Base-by-base conservation (phyloP, 2,113 vertebrate species). In the Romanogobio albipinnatus region DNA sequence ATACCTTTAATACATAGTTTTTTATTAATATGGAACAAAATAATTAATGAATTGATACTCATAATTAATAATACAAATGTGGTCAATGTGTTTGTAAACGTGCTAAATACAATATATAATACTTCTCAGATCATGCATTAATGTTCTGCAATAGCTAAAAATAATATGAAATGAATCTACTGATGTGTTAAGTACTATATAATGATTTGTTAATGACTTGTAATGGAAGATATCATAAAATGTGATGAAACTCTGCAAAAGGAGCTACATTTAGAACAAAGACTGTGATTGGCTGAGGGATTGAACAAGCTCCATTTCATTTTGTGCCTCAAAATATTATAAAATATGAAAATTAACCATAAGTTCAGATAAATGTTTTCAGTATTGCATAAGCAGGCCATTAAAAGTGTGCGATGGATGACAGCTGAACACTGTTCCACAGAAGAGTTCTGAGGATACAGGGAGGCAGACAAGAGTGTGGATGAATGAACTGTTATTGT, bases 401-500 rank as follows among this genome's bases (percentile, higher is more conserved):
- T 82, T 56, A 73, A 71, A 58, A 24, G 64, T 39, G 47, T 71
- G 5, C 47, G 36, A 9, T 51, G 11, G 26, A 51, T 81, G 64
- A 53, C 64, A 39, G 49, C 29, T 24, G 64, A 82, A 71, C 62
- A 71, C 6, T 1, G 29, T 17, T 71, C 49, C 13, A 14, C 10
- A 71, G 26, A 68, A 82, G 62, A 53, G 64, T 36, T 62, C 13
- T 43, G 39, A 62, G 5, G 53, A 66, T 33, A 33, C 62, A 33
- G 62, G 22, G 10, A 36, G 39, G 61, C 24, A n/a, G 24, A 29
- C 24, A n/a, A 47, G 43, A 64, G 9, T 10, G 22, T 33, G 66
- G 64, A 56, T 82, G 81, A 82, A 56, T 17, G 51, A 58, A 82
- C 61, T 73, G 81, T 70, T 82, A 58, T 82, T 82, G 81, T 73